Conservation (phyloP, 2,888 invertebrate species). For the Celastrina argiolus region DNA sequence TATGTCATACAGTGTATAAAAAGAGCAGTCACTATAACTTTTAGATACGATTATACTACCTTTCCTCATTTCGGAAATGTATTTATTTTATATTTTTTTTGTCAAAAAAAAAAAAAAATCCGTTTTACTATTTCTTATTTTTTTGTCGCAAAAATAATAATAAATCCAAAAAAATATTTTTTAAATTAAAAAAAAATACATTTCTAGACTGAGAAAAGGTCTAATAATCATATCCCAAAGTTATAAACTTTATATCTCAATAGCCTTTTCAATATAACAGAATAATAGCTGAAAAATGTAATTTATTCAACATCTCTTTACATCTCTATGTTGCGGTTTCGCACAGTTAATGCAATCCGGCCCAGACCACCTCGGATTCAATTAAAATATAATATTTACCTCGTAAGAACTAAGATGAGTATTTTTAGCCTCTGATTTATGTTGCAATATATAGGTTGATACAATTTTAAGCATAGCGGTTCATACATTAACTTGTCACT, state of each 20-base stretch:
- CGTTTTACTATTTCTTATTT: too few species aligned
- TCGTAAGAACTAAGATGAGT: slow-evolving; percentile 2
- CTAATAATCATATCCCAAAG: too few species aligned
- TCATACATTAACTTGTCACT: not conserved
- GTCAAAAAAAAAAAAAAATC: too few species aligned
- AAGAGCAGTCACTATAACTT: too few species aligned
- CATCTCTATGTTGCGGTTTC: not conserved
- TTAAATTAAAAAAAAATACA: too few species aligned
- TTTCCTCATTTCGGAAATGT: too few species aligned
- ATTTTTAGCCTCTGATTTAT: slow-evolving; percentile 15
- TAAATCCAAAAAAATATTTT: too few species aligned
- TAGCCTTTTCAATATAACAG: not conserved
- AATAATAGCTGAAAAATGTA: not conserved
- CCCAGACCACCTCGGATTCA: slow-evolving; percentile 16
- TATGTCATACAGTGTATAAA: too few species aligned
- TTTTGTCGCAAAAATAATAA: too few species aligned
- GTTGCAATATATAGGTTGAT: slow-evolving; percentile 2
- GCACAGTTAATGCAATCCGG: slow-evolving; percentile 3
- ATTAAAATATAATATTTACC: slow-evolving; percentile 16
- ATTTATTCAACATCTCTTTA: not conserved
- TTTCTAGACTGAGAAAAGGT: too few species aligned
- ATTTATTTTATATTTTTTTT: too few species aligned
- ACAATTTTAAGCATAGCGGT: slow-evolving; percentile 5
- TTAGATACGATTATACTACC: too few species aligned
- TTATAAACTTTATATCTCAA: not conserved